A percentile compares a stretch with the other conserved stretches of the same genome.
These are phyloP conservation scores for Notarius lentiginosus DNA, from an alignment of 2,113 vertebrate genomes.

Conservation along the genomic window DNA sequence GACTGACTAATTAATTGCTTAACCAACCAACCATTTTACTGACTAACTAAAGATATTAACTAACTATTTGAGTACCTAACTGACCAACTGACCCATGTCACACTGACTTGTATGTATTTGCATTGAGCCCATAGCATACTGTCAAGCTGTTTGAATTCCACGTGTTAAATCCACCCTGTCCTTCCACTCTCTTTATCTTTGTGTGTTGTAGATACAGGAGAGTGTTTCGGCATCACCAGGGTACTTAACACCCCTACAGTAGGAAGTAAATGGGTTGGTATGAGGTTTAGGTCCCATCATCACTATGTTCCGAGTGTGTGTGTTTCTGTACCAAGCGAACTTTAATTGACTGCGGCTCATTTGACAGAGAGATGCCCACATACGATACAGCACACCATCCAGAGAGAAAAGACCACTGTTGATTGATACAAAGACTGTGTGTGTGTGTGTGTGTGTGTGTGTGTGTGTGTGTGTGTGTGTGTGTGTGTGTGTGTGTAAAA, in stretches of 20 bases:
- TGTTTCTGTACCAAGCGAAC: slow-evolving; percentile 34
- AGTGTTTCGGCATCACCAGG: neutral
- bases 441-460: slow-evolving; percentile 41
- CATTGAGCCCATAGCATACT: neutral
- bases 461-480: slow-evolving; percentile 42
- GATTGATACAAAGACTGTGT: slow-evolving; percentile 53
- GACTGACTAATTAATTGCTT: neutral
- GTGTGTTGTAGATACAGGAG: neutral
- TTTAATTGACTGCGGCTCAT: slow-evolving; percentile 45
- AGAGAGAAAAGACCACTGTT: slow-evolving; percentile 53
- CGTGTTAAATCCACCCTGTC: neutral
- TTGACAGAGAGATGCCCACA: slow-evolving; percentile 50
- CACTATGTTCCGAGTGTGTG: slow-evolving; percentile 27
- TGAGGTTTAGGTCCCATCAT: slow-evolving; percentile 36
- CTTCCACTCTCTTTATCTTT: neutral
- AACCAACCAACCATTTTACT: neutral
- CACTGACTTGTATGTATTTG: neutral
- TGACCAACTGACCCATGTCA: no score
- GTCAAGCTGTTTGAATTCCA: neutral
- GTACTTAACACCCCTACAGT: slow-evolving; percentile 1
- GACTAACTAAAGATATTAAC: neutral
- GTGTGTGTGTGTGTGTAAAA: slow-evolving; percentile 11
- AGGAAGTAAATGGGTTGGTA: slow-evolving; percentile 28
- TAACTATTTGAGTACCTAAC: neutral
- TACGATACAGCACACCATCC: slow-evolving; percentile 36